Base-by-base conservation (phyloP, 2,113 vertebrate species). In the Leucoraja erinaceus region DNA sequence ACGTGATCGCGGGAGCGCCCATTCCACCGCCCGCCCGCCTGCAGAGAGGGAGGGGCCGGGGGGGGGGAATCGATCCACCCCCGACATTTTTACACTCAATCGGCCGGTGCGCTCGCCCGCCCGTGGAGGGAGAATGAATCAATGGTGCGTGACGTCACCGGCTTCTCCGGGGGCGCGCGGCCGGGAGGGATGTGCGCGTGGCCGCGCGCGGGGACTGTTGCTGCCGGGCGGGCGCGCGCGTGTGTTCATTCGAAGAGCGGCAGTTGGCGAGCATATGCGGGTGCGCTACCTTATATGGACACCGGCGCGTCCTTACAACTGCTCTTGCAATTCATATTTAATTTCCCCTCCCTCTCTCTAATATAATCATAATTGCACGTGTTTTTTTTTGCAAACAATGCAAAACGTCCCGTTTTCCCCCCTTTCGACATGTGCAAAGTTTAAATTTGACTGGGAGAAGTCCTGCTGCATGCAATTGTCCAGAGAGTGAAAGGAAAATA, bases 1-100 rank as follows among this genome's bases (percentile, higher is more conserved):
- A 98, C 97, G 97, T 94, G 93, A 11, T 1, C 0, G 93, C 93
- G 18, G 95, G 95, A 94, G 84, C 28, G 92, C 94, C 97, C 97
- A 97, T 81, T 16, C 33, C 3, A 47, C 38, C 38, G 38, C 38
- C 63, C 63, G 63, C 63, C 8, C 63, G 7, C 63, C 63, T 4
- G 7, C 63, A 14, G 63, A 4, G 7, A 0, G 63, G 63, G 28
- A 20, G 12, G 0, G 79, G 1, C n/a, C n/a, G n/a, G 9, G 14
- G n/a, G n/a, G 83, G 59, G 38, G 38, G n/a, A n/a, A 47, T 0
- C 1, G 38, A 47, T 47, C 38, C 38, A 47, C 38, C 38, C 38
- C 38, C 38, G 38, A 47, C 38, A 47, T 47, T 47, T 47, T 47
- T 47, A 0, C 38, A 47, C 38, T 47, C 38, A 31, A 31, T 63